phyloP scores from a whole-genome alignment of 2,888 invertebrate genomes.

The Ochropleura plecta region DNA sequence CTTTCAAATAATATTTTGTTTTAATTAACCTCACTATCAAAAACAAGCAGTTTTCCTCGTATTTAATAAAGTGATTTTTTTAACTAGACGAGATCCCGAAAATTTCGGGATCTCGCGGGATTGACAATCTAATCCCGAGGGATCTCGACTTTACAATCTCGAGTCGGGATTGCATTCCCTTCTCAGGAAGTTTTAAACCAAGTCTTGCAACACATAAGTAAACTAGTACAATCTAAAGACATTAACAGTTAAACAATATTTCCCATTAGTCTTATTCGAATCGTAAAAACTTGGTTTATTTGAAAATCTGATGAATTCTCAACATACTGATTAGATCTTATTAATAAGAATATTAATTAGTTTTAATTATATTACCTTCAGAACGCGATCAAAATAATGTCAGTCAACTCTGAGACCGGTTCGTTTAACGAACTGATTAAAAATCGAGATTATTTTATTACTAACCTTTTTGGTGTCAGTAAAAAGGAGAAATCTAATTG shows the following conservation, averaged over 20 bases:
- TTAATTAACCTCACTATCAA: too few species aligned
- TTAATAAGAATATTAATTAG: constrained; percentile 30
- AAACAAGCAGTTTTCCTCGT: too few species aligned
- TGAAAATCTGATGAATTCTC: constrained; percentile 27
- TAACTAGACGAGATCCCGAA: too few species aligned
- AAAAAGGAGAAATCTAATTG: background rate
- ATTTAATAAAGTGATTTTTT: too few species aligned
- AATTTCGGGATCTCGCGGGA: too few species aligned
- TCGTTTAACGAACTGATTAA: constrained; percentile 10
- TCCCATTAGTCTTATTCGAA: background rate
- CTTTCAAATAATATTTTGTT: too few species aligned
- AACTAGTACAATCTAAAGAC: too few species aligned
- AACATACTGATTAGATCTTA: constrained; percentile 19
- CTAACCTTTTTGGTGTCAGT: background rate
- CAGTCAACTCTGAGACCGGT: constrained; percentile 28
- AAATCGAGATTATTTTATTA: constrained; percentile 38
- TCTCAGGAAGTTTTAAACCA: too few species aligned
- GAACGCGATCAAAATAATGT: constrained; percentile 37
- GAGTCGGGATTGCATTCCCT: too few species aligned
- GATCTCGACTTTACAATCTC: too few species aligned
- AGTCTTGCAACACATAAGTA: too few species aligned
- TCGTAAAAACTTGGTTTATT: constrained; percentile 12
- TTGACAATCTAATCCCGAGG: too few species aligned
- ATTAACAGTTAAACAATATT: background rate
- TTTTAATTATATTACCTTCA: constrained; percentile 38